These are phyloP conservation scores for Sipha maydis DNA, from an alignment of 2,888 invertebrate species.

Conservation along the genomic window DNA sequence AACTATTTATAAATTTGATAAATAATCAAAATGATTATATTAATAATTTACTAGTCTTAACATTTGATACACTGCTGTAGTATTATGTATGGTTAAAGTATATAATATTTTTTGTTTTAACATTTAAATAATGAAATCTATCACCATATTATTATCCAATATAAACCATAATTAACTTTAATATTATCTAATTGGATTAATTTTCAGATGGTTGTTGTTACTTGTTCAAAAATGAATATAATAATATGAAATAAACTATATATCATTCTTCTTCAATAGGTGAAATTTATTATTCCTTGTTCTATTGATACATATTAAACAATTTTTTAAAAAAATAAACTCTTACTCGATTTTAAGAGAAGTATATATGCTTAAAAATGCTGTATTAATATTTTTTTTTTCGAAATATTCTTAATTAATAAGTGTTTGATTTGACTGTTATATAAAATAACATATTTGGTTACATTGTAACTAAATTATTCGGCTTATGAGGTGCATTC, in stretches of 20 bases:
- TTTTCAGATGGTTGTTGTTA: constrained; percentile 35
- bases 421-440: neutral
- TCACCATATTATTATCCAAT: neutral
- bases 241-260: constrained; percentile 37
- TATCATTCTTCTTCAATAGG: neutral
- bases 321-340: neutral
- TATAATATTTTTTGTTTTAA: neutral
- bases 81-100: neutral
- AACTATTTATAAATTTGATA: neutral
- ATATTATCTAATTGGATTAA: neutral
- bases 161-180: neutral
- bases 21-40: neutral
- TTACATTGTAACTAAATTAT: neutral
- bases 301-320: neutral
- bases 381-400: neutral
- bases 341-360: neutral
- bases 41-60: neutral
- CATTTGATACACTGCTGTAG: constrained; percentile 11
- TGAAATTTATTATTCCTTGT: constrained; percentile 1
- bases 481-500: neutral
- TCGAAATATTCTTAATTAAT: neutral
- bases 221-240: constrained; percentile 25
- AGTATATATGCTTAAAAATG: neutral
- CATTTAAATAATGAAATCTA: neutral
- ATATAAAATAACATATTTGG: neutral